Base-by-base conservation (phyloP, 2,888 invertebrate species). In the Drosophila niveifrons region DNA sequence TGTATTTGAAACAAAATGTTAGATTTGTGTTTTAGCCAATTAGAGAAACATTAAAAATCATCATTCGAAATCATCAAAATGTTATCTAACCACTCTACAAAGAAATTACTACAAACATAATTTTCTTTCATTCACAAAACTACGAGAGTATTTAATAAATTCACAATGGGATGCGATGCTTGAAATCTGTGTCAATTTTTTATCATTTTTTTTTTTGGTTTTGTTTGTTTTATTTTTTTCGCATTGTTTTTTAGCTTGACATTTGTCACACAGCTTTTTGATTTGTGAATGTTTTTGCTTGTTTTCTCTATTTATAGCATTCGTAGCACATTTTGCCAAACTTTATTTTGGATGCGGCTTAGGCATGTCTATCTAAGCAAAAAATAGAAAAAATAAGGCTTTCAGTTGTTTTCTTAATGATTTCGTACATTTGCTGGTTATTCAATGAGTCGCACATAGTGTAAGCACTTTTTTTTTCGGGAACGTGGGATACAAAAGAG, bases 371-470 rank as follows among this genome's bases (percentile, higher is more conserved):
- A 29, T 47, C 63, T 50, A 31, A 11, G 11, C 31, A 48, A 46
- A 53, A 53, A 46, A 58, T 55, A 64, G 82, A 46, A 53, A 46
- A 58, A 58, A 65, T 82, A 31, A 65, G 59, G 15, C 53, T 48
- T 57, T 34, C 47, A 28, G 50, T 72, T 88, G 85, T 83, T 83
- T 88, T 85, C 68, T 61, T 85, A 85, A 82, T 82, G 85, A 83
- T 83, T 68, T 85, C 68, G 77, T 72, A 66, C 10, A 82, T 63
- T 79, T 78, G 62, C 36, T 36, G 41, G 50, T 46, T 65, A 47
- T 76, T 68, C 53, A 82, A 76, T 79, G 62, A 75, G 65, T 56
- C 47, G 57, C 50, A 66, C 46, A 44, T 58, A 61, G 57, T 47
- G 50, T 63, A 44, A 55, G 65, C 64, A 43, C 28, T 29, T 68